phyloP scores from a whole-genome alignment of 2,797 vertebrate genomes.

The Amazonetta brasiliensis region DNA sequence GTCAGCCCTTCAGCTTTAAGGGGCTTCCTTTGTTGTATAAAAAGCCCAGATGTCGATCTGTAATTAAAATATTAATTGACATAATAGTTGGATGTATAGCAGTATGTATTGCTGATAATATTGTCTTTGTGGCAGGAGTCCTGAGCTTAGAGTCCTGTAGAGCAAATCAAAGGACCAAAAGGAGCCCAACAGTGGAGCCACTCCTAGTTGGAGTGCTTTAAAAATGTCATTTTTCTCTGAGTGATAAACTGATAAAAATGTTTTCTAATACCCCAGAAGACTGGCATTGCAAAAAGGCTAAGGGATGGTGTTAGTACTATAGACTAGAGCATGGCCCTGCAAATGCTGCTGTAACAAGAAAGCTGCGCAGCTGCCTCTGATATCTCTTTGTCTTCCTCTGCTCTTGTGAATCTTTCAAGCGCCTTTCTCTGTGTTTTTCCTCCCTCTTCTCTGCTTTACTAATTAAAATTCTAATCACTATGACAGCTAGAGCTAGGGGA shows the following conservation, averaged over 20 bases:
- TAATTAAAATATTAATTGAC: neutral
- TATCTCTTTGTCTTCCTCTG: slow-evolving; percentile 74
- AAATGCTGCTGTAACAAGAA: slow-evolving; percentile 40
- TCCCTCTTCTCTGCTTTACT: slow-evolving; percentile 71
- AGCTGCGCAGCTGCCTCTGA: slow-evolving; percentile 28
- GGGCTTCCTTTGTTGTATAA: neutral
- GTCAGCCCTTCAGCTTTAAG: neutral
- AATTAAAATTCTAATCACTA: slow-evolving; percentile 88
- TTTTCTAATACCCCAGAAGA: slow-evolving; percentile 1
- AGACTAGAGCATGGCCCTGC: neutral
- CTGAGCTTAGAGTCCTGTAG: neutral
- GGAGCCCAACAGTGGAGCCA: neutral
- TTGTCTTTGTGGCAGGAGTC: slow-evolving; percentile 5
- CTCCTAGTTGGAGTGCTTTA: slow-evolving; percentile 5
- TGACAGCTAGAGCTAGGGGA: slow-evolving; percentile 72
- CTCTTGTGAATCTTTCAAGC: slow-evolving; percentile 73
- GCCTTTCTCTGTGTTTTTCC: slow-evolving; percentile 55
- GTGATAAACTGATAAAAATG: slow-evolving; percentile 42
- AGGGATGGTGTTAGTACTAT: slow-evolving; percentile 5
- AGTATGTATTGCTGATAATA: neutral
- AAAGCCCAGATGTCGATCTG: neutral
- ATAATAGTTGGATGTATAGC: neutral
- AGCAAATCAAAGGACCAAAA: slow-evolving; percentile 32
- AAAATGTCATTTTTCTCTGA: slow-evolving; percentile 39
- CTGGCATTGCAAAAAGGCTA: slow-evolving; percentile 9